phyloP scores from a whole-genome alignment of 1,140 invertebrate species.

The Goniozus legneri region DNA sequence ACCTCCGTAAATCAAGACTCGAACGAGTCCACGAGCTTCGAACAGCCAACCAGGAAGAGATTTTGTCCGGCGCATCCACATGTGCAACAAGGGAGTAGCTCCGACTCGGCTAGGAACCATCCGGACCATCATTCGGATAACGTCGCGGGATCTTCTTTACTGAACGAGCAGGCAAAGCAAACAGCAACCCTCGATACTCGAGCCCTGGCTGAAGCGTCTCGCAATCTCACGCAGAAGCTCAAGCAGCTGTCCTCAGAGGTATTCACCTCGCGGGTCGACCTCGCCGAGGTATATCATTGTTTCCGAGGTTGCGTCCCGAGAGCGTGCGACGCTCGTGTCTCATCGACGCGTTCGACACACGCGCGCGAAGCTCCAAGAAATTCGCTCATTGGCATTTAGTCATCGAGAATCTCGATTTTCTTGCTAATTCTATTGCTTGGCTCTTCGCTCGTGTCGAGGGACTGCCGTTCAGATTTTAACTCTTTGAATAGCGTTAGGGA shows the following conservation, averaged over 20 bases:
- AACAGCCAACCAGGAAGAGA: slow-evolving; percentile 40
- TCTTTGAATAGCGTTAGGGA: too few relatives aligned
- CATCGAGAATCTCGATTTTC: too few relatives aligned
- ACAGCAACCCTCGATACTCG: slow-evolving; percentile 64
- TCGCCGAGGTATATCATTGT: slow-evolving; percentile 45
- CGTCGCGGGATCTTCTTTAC: slow-evolving; percentile 11
- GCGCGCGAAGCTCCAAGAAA: too few relatives aligned
- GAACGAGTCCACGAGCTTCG: slow-evolving; percentile 15
- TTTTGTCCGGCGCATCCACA: slow-evolving; percentile 38
- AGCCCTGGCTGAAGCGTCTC: slow-evolving; percentile 81
- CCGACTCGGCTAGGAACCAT: too few relatives aligned
- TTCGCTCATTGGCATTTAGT: too few relatives aligned
- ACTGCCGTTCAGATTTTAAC: too few relatives aligned
- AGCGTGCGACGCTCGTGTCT: too few relatives aligned
- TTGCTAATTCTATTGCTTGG: too few relatives aligned
- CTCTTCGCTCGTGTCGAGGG: too few relatives aligned
- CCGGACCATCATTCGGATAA: too few relatives aligned
- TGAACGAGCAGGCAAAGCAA: slow-evolving; percentile 21
- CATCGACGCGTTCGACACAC: too few relatives aligned
- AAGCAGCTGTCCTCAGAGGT: slow-evolving; percentile 88
- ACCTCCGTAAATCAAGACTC: slow-evolving; percentile 15
- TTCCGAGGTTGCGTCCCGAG: slow-evolving; percentile 40
- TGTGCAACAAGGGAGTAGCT: slow-evolving; percentile 24
- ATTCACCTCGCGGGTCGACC: slow-evolving; percentile 61
- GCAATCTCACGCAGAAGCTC: slow-evolving; percentile 87